A percentile compares a stretch with the other conserved stretches of the same genome.
These are phyloP conservation scores for Tinamus major DNA, from an alignment of 2,797 vertebrate species.

Conservation along the genomic window DNA sequence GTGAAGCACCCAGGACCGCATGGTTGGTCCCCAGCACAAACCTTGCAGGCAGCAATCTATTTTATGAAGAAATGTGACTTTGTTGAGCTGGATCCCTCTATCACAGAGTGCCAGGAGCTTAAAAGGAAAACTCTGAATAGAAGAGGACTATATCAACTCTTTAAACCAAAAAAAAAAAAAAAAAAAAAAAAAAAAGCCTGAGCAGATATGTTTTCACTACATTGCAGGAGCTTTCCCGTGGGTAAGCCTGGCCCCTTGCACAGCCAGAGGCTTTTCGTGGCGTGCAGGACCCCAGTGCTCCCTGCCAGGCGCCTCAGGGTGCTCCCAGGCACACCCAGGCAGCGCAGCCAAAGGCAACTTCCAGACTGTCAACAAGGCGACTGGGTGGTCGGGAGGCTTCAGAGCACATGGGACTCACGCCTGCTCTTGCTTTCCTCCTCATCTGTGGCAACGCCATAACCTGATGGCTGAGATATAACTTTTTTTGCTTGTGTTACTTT, in stretches of 20 bases:
- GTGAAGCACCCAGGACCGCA: background rate
- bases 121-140: background rate
- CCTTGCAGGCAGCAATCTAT: background rate
- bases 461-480: too few species aligned
- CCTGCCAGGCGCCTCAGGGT: background rate
- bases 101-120: background rate
- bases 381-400: background rate
- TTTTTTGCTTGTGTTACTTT: too few species aligned
- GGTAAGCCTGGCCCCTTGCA: background rate
- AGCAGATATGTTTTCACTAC: accelerated
- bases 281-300: background rate
- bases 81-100: background rate
- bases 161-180: background rate
- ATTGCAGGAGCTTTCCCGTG: background rate
- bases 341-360: accelerated
- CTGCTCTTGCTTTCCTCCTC: background rate
- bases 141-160: background rate
- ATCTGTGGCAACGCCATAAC: accelerated
- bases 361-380: background rate
- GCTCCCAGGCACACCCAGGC: background rate
- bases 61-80: background rate
- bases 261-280: background rate
- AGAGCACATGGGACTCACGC: background rate
- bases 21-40: accelerated
- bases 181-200: background rate